A percentile compares a stretch with the other conserved stretches of the same genome.
Conservation (phyloP, 2,888 invertebrate genomes). For the Clitarchus hookeri region DNA sequence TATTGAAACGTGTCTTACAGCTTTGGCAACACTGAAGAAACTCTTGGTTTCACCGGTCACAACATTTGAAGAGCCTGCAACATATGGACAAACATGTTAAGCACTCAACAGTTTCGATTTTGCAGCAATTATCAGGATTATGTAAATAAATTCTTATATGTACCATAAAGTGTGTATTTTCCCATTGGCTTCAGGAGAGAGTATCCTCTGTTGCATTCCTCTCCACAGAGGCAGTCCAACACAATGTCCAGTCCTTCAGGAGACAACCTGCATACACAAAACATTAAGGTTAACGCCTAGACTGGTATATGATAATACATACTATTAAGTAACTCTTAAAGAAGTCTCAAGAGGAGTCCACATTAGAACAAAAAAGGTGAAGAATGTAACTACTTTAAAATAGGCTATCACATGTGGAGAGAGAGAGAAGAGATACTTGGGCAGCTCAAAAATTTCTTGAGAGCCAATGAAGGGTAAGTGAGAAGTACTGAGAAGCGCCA, state of each 20-base stretch:
- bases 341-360: too few species aligned
- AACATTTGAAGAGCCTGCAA: slow-evolving; percentile 79
- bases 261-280: slow-evolving; percentile 59
- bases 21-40: slow-evolving; percentile 87
- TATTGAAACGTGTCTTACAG: slow-evolving; percentile 62
- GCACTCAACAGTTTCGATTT: not conserved
- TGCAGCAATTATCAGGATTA: not conserved
- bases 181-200: slow-evolving; percentile 85
- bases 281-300: too few species aligned
- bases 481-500: too few species aligned
- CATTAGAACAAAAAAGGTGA: too few species aligned
- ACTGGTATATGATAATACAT: too few species aligned
- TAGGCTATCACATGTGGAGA: too few species aligned
- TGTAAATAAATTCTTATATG: slow-evolving; percentile 41
- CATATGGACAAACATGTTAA: slow-evolving; percentile 40
- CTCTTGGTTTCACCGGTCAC: slow-evolving; percentile 91
- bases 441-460: too few species aligned
- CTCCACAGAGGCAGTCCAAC: slow-evolving; percentile 85
- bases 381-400: too few species aligned
- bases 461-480: too few species aligned
- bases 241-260: slow-evolving; percentile 85
- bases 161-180: slow-evolving; percentile 83
- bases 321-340: too few species aligned
- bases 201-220: slow-evolving; percentile 86
- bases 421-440: too few species aligned